These are phyloP conservation scores for Apodemus sylvaticus DNA, from an alignment of 2,113 vertebrate species.

Conservation along the genomic window DNA sequence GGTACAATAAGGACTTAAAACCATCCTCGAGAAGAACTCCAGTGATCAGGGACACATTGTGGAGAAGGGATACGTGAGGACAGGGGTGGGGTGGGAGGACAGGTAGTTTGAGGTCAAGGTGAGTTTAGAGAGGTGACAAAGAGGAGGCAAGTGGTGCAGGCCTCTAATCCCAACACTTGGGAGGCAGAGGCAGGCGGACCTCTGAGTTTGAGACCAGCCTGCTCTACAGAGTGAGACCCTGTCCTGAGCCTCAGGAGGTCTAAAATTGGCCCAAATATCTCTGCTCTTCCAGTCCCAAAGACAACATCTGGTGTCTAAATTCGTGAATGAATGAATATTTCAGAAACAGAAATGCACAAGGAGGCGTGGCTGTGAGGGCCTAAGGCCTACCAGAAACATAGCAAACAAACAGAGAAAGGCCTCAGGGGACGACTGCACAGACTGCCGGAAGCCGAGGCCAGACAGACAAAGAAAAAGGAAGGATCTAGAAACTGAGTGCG, in stretches of 20 bases:
- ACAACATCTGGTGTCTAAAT: background rate
- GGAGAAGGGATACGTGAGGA: background rate
- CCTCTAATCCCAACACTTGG: background rate
- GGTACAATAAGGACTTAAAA: background rate
- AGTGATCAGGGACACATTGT: background rate
- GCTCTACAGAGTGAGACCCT: background rate
- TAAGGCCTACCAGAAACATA: background rate
- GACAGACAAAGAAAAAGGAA: background rate
- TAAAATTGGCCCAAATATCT: rapidly evolving
- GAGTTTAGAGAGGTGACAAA: background rate
- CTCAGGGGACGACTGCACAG: background rate
- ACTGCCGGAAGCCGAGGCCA: background rate
- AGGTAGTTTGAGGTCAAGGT: background rate
- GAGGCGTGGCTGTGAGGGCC: background rate
- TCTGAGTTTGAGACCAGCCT: background rate
- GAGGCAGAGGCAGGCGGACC: background rate
- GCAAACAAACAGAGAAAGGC: background rate
- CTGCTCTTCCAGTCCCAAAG: background rate
- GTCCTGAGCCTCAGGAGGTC: background rate
- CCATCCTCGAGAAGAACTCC: background rate
- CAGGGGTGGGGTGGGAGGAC: background rate
- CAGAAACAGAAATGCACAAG: background rate
- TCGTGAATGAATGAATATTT: background rate
- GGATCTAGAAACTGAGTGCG: background rate
- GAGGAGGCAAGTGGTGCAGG: background rate